phyloP scores from a whole-genome alignment of 2,888 invertebrate genomes.

The Xestia c-nigrum region DNA sequence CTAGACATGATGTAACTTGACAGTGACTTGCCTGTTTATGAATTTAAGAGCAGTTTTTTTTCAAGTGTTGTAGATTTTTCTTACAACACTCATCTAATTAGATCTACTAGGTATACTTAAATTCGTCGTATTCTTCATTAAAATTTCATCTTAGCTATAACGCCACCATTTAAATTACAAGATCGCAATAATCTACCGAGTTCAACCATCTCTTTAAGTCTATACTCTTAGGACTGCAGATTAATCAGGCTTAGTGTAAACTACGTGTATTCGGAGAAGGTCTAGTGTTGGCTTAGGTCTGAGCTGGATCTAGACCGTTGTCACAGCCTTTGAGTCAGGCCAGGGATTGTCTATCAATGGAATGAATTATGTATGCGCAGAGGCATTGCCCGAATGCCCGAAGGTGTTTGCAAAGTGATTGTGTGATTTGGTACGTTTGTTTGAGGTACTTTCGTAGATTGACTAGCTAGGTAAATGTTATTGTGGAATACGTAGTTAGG shows the following conservation, averaged over 20 bases:
- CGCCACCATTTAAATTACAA: background rate
- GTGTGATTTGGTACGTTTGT: background rate
- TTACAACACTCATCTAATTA: background rate
- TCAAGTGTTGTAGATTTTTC: background rate
- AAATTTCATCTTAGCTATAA: background rate
- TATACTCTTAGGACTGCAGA: slow-evolving; percentile 8
- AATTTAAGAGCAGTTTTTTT: background rate
- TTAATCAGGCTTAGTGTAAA: slow-evolving; percentile 43
- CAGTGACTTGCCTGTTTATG: background rate
- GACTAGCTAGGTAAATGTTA: too few species aligned
- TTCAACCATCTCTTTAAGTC: slow-evolving; percentile 7
- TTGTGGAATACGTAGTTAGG: background rate
- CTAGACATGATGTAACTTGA: background rate
- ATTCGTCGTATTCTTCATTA: background rate
- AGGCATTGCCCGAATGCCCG: background rate
- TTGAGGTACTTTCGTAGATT: background rate
- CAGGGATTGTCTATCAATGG: slow-evolving; percentile 22
- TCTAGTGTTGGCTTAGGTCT: slow-evolving; percentile 30
- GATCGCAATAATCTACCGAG: background rate
- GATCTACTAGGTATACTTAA: background rate
- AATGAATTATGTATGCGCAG: slow-evolving; percentile 28
- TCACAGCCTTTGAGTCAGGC: background rate
- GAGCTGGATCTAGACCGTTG: slow-evolving; percentile 9
- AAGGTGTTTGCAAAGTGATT: background rate
- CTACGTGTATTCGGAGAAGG: slow-evolving; percentile 35